phyloP scores from a whole-genome alignment of 1,140 invertebrate species.

The Babylonia areolata region DNA sequence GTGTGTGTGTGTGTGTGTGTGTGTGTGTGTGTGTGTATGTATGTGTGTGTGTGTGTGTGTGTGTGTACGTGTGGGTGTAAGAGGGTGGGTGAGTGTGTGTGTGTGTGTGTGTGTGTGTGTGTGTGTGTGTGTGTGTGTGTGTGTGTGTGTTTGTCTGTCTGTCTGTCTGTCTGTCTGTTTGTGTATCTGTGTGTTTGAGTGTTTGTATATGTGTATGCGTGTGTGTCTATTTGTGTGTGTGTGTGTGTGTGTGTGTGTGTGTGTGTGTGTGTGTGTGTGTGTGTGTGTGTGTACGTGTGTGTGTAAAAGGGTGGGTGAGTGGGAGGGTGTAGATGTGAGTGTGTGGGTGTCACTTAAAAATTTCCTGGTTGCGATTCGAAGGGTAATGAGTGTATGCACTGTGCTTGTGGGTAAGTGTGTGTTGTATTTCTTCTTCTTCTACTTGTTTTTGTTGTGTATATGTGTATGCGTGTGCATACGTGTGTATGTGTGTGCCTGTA shows the following conservation, averaged over 20 bases:
- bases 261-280: background rate
- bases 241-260: background rate
- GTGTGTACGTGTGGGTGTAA: background rate
- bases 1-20: slow-evolving; percentile 6
- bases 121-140: slow-evolving; percentile 2
- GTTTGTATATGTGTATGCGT: background rate
- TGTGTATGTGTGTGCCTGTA: no score
- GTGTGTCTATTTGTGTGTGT: background rate
- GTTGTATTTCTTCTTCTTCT: no score
- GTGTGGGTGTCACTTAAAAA: no score
- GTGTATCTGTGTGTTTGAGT: background rate
- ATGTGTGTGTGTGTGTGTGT: background rate
- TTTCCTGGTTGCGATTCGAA: no score
- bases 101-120: slow-evolving; percentile 14
- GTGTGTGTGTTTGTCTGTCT: background rate
- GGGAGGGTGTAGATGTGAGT: no score
- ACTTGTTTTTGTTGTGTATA: no score
- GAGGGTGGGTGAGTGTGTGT: slow-evolving; percentile 6
- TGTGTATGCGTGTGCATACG: no score
- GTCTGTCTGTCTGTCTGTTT: background rate
- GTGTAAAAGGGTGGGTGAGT: no score
- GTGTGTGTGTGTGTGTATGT: slow-evolving; percentile 14
- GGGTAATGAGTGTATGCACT: no score
- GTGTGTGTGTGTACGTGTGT: no score
- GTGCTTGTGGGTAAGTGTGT: no score